Evolutionary conservation across 2,888 invertebrate genomes (phyloP), one percentile per base, ranked within the genome.

Genomic region (Leptopilina syphax): DNA sequence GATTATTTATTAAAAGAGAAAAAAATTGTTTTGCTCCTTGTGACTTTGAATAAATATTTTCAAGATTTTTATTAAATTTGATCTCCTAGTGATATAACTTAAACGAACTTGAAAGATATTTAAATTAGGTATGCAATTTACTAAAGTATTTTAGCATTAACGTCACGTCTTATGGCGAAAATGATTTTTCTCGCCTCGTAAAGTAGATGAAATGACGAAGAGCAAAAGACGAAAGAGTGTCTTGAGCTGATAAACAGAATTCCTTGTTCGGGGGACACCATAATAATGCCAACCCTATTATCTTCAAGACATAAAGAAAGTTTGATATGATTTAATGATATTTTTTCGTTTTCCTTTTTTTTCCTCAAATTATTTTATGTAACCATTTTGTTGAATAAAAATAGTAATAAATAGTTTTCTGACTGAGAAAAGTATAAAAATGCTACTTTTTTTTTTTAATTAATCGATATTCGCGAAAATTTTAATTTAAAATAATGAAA

Each of bases 261-360:
- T 85, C 81, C 86, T 83, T 85, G 85, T 85, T 84, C 82, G 50
- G 81, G 83, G 82, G 81, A 85, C 83, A 80, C 81, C 80, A 83
- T 85, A 86, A 87, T 87, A 86, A 87, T 84, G 87, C 82, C 85
- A 88, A 87, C 87, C 87, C 86, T 85, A 86, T 86, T 86, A 86
- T 86, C 84, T 84, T 85, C 84, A 24, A 63, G 60, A 86, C 85
- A 85, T 84, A 85, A 89, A 84, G 83, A 85, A 84, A 83, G 83
- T 85, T 86, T 88, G 79, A 80, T 79, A 79, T 65, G 67, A 82
- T 82, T 70, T 41, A 13, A 44, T 65, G 73, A 83, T 83, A 86
- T 80, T 86, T 86, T 87, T 85, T 85, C 83, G 84, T 86, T 87
- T 7, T 68, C 0, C 18, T 12, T 68, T 0, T 47, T 24, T 47